phyloP scores from a whole-genome alignment of 2,113 vertebrate genomes.

The Lophius piscatorius region DNA sequence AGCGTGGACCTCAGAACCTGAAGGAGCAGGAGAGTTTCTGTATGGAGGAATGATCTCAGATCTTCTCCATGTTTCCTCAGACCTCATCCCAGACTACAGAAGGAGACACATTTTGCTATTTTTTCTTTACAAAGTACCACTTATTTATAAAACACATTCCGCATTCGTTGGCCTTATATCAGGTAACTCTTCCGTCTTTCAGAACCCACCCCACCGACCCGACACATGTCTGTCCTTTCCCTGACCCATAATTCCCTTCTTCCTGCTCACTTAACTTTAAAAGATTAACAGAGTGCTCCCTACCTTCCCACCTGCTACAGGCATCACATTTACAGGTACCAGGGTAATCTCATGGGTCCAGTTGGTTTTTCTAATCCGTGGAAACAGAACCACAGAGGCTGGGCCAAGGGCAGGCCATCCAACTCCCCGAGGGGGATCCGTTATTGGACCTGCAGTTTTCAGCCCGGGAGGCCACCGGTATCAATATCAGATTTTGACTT shows the following conservation, averaged over 20 bases:
- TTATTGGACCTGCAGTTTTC: constrained; percentile 62
- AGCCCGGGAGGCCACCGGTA: constrained; percentile 54
- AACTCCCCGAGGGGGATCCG: constrained; percentile 54
- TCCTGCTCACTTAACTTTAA: constrained; percentile 70
- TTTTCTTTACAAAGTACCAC: no score
- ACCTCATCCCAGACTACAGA: no score
- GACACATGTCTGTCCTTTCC: constrained; percentile 59
- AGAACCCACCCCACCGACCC: constrained; percentile 1
- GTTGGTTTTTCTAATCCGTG: constrained; percentile 72
- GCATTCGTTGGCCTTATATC: no score
- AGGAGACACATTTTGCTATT: no score
- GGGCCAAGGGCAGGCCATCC: constrained; percentile 51
- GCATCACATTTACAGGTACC: constrained; percentile 72
- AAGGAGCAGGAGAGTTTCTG: no score
- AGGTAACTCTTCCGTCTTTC: no score
- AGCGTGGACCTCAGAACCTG: no score
- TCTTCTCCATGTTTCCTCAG: no score
- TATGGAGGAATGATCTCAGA: no score
- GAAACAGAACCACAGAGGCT: constrained; percentile 51
- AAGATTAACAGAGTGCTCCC: constrained; percentile 74
- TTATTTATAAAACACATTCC: no score
- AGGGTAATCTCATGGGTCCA: constrained; percentile 64
- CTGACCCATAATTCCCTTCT: constrained; percentile 78
- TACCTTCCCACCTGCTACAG: constrained; percentile 79
- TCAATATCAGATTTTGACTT: constrained; percentile 49